phyloP scores from a whole-genome alignment of 2,113 vertebrate genomes.

The Halcyon malimbica region DNA sequence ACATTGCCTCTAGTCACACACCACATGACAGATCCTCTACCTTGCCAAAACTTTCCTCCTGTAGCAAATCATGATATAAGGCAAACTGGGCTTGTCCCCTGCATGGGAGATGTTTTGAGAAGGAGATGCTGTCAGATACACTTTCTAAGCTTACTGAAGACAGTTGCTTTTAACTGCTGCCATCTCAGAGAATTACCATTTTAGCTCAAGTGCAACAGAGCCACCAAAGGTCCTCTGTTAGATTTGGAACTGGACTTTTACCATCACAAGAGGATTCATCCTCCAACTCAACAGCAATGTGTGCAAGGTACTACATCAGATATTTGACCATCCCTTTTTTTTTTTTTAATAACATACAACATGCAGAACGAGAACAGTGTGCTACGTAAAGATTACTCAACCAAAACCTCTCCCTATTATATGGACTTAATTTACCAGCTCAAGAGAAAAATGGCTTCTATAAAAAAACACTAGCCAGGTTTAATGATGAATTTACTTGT shows the following conservation, averaged over 20 bases:
- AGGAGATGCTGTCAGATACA: background rate
- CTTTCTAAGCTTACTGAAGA: background rate
- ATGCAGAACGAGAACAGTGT: background rate
- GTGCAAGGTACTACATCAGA: background rate
- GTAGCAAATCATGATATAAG: background rate
- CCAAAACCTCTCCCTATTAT: background rate
- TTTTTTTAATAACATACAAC: background rate
- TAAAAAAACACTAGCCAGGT: background rate
- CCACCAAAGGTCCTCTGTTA: background rate
- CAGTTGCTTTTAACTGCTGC: background rate
- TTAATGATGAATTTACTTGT: constrained; percentile 2
- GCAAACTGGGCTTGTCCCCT: background rate
- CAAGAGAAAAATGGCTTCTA: background rate
- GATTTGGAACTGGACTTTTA: background rate
- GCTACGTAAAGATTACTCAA: background rate
- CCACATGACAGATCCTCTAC: background rate
- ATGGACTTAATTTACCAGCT: background rate
- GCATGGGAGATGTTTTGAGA: background rate
- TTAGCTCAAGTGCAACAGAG: background rate
- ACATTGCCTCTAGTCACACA: background rate
- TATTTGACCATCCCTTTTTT: background rate
- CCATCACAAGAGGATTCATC: background rate
- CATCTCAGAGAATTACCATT: background rate
- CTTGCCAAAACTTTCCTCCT: background rate
- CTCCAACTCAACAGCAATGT: background rate